These are phyloP conservation scores for Epinotia bilunana DNA, from an alignment of 2,888 invertebrate species.

Conservation along the genomic window DNA sequence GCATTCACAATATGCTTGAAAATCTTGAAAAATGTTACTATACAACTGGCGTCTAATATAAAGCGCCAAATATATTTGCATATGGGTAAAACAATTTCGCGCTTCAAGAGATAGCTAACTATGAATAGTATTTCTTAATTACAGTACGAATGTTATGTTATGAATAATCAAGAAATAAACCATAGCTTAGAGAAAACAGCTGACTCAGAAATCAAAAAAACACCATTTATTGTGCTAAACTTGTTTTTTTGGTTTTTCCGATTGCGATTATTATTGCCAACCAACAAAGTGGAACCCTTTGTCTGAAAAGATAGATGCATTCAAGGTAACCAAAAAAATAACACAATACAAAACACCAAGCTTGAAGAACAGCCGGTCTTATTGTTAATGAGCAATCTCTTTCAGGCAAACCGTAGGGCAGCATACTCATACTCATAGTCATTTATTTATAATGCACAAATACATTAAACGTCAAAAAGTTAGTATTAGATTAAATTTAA, in stretches of 20 bases:
- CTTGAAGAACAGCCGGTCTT: no score
- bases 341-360: no score
- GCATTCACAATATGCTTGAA: neutral
- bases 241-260: neutral
- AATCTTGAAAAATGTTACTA: neutral
- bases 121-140: conserved; percentile 29
- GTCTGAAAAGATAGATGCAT: no score
- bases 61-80: conserved; percentile 5
- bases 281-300: no score
- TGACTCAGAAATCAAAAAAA: neutral
- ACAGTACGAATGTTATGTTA: conserved; percentile 14
- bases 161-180: conserved; percentile 16
- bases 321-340: no score
- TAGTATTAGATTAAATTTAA: no score
- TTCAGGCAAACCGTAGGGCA: no score
- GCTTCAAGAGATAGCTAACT: conserved; percentile 22
- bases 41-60: neutral
- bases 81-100: neutral
- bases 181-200: conserved; percentile 2
- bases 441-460: no score
- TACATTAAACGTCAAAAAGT: no score
- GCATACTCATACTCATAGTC: no score
- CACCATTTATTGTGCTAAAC: neutral
- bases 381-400: no score
- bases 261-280: no score